A percentile compares a stretch with the other conserved stretches of the same genome.
Conservation (phyloP, 2,888 invertebrate genomes). For the Drymonia ruficornis region DNA sequence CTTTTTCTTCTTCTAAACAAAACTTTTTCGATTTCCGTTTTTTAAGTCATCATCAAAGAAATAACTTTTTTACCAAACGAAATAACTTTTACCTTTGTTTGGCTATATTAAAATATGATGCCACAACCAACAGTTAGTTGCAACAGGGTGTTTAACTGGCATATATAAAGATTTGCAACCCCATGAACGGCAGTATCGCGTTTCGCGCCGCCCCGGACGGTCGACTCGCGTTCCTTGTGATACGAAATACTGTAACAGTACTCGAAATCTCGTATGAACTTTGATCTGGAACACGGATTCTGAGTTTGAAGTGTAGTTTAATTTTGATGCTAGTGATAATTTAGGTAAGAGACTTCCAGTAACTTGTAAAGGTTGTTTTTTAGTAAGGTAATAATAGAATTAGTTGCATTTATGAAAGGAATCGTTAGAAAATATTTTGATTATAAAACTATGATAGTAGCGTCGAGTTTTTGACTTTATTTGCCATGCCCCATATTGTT, state of each 20-base stretch:
- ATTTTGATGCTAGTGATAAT: conserved; percentile 3
- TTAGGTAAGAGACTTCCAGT: conserved; percentile 17
- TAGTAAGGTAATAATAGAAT: too few relatives aligned
- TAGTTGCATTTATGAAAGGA: too few relatives aligned
- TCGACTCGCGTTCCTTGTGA: conserved; percentile 26
- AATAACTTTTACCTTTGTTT: background rate
- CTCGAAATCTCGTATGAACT: conserved; percentile 21
- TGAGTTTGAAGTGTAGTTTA: conserved; percentile 14
- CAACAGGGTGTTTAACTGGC: conserved; percentile 24
- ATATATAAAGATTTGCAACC: conserved; percentile 45
- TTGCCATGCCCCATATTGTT: too few relatives aligned
- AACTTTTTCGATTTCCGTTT: too few relatives aligned
- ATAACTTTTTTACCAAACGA: too few relatives aligned
- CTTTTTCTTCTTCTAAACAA: too few relatives aligned
- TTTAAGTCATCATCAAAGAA: too few relatives aligned
- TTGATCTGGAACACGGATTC: background rate
- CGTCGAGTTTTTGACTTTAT: too few relatives aligned
- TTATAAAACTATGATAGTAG: too few relatives aligned
- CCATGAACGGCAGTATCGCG: conserved; percentile 37
- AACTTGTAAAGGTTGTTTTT: too few relatives aligned
- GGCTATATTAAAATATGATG: background rate
- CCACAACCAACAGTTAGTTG: conserved; percentile 42
- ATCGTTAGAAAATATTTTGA: too few relatives aligned
- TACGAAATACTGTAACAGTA: conserved; percentile 16
- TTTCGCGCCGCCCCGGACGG: conserved; percentile 27